Conservation (phyloP, 2,797 vertebrate species). For the Chrysolophus pictus region DNA sequence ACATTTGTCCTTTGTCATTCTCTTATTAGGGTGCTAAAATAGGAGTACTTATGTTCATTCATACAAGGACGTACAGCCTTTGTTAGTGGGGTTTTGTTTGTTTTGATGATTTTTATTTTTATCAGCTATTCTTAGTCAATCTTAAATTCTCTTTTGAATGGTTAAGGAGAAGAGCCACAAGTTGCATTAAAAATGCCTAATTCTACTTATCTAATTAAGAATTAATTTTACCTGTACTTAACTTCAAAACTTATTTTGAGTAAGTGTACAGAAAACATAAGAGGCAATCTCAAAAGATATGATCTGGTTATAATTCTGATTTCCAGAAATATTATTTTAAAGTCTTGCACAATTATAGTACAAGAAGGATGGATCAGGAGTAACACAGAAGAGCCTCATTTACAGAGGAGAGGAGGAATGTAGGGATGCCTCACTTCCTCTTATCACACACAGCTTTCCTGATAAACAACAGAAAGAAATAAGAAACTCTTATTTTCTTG, state of each 20-base stretch:
- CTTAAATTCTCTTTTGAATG: background rate
- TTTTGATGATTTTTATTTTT: background rate
- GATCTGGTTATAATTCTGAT: background rate
- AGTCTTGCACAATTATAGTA: background rate
- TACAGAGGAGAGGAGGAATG: background rate
- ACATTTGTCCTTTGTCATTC: background rate
- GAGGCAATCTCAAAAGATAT: background rate
- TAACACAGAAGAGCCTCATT: background rate
- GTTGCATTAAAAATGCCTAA: background rate
- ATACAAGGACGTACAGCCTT: background rate
- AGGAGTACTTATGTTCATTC: background rate
- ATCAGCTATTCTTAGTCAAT: background rate
- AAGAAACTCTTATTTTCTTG: background rate
- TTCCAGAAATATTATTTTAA: background rate
- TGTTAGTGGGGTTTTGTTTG: fast-evolving
- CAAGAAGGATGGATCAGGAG: background rate
- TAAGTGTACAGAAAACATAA: background rate
- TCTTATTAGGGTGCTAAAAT: background rate
- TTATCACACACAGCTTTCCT: background rate
- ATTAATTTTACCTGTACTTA: background rate
- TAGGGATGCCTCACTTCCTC: background rate
- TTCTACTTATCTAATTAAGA: background rate
- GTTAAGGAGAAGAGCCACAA: background rate
- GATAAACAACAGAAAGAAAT: background rate
- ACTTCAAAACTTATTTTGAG: background rate